A percentile compares a stretch with the other conserved stretches of the same genome.
Conservation (phyloP, 2,113 vertebrate species). For the Taurulus bubalis region DNA sequence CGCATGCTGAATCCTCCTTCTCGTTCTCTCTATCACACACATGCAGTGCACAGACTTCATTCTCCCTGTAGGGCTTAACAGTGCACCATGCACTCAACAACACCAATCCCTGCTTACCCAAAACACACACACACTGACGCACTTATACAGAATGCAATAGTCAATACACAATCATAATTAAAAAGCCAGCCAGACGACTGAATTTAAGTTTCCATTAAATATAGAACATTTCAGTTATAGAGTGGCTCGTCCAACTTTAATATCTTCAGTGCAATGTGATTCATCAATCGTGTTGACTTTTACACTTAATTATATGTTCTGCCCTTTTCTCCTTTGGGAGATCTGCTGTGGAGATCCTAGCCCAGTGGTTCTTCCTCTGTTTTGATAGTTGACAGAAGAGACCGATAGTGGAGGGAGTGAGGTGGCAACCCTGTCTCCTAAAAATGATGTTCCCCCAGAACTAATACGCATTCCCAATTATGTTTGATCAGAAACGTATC, state of each 20-base stretch:
- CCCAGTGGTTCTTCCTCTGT: not conserved
- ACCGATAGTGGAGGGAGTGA: not conserved
- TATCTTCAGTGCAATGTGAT: not conserved
- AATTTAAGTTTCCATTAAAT: not conserved
- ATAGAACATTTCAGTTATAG: not conserved
- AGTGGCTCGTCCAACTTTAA: not conserved
- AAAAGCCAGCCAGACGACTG: not conserved
- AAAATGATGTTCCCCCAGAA: no score
- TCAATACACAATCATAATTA: not conserved
- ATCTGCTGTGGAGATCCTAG: not conserved
- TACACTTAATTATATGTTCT: not conserved
- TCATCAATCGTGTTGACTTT: not conserved
- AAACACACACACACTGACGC: not conserved
- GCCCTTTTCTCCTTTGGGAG: not conserved
- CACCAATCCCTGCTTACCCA: not conserved
- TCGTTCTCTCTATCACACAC: not conserved
- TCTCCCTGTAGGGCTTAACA: conserved; percentile 12
- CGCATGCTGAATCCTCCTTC: conserved; percentile 17
- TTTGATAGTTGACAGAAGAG: not conserved
- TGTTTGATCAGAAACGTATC: no score
- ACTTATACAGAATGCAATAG: not conserved
- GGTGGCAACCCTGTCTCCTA: no score
- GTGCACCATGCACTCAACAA: conserved; percentile 6
- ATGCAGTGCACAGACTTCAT: conserved; percentile 6
- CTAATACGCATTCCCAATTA: no score